Conservation (phyloP, 1,140 invertebrate species). For the Heliothis virescens region DNA sequence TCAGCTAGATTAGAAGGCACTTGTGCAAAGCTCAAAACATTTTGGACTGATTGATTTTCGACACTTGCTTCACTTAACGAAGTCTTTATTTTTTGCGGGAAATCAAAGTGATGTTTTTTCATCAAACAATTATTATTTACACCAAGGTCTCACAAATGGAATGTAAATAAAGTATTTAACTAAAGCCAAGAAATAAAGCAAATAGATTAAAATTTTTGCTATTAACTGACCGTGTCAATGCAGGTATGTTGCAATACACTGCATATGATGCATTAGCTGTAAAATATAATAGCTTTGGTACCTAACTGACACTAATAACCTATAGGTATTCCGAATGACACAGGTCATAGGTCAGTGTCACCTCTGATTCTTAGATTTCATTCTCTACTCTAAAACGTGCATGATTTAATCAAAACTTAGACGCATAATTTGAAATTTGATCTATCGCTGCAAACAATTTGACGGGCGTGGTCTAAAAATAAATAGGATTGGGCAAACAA, state of each 20-base stretch:
- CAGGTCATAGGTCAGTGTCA: constrained; percentile 39
- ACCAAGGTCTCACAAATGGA: constrained; percentile 34
- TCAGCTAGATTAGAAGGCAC: neutral
- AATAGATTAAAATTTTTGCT: constrained; percentile 10
- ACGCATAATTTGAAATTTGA: constrained; percentile 23
- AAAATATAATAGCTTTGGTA: neutral
- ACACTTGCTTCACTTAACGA: neutral
- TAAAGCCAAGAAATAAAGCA: neutral
- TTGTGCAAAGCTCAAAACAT: neutral
- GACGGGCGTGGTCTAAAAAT: constrained; percentile 26
- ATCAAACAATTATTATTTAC: constrained; percentile 14
- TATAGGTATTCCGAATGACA: constrained; percentile 8
- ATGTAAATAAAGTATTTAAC: constrained; percentile 16
- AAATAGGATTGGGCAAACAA: constrained; percentile 15
- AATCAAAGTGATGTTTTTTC: neutral
- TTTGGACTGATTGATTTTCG: neutral
- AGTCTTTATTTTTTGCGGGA: neutral
- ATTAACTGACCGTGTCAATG: neutral
- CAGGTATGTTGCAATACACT: neutral
- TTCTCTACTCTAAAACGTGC: constrained; percentile 6
- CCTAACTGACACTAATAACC: neutral
- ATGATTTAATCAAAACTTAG: constrained; percentile 27
- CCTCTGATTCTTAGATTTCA: neutral
- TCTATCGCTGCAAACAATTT: constrained; percentile 24
- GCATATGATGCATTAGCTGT: neutral